Evolutionary conservation across 1,140 invertebrate species (phyloP).

Genomic region (Papilio machaon): DNA sequence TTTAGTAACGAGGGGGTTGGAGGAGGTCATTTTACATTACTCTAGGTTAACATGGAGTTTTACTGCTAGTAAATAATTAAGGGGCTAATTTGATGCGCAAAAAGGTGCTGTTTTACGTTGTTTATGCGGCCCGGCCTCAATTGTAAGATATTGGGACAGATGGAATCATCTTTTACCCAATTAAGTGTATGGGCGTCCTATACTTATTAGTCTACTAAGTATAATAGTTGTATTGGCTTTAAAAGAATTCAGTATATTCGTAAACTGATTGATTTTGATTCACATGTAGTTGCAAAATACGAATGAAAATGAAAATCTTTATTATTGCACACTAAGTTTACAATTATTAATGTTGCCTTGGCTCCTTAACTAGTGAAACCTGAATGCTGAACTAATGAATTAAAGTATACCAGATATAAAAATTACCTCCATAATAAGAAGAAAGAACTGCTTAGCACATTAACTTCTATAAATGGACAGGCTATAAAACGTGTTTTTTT

Average conservation of each 20-base stretch:
- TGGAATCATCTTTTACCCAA: slow-evolving; percentile 11
- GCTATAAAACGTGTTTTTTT: no score
- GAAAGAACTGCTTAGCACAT: no score
- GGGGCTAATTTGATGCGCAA: slow-evolving; percentile 77
- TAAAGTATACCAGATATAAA: neutral
- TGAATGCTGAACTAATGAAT: no score
- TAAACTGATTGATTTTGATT: neutral
- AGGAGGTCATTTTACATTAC: slow-evolving; percentile 58
- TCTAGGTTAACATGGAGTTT: slow-evolving; percentile 66
- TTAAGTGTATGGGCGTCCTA: neutral
- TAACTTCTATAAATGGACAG: no score
- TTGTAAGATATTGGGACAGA: slow-evolving; percentile 52
- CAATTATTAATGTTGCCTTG: no score
- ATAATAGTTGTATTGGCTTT: neutral
- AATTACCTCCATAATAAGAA: neutral
- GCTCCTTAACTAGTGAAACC: no score
- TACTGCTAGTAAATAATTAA: slow-evolving; percentile 79
- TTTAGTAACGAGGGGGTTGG: slow-evolving; percentile 42
- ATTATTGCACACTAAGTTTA: no score
- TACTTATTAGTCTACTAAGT: neutral
- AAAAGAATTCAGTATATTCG: neutral
- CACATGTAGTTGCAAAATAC: neutral
- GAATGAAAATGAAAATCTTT: no score
- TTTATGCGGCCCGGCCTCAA: slow-evolving; percentile 63
- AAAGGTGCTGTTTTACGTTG: slow-evolving; percentile 56